Percentiles rank a stretch among this genome's conserved stretches.
Evolutionary conservation across 2,113 vertebrate genomes (phyloP).

Genomic region (Urocolius indicus): DNA sequence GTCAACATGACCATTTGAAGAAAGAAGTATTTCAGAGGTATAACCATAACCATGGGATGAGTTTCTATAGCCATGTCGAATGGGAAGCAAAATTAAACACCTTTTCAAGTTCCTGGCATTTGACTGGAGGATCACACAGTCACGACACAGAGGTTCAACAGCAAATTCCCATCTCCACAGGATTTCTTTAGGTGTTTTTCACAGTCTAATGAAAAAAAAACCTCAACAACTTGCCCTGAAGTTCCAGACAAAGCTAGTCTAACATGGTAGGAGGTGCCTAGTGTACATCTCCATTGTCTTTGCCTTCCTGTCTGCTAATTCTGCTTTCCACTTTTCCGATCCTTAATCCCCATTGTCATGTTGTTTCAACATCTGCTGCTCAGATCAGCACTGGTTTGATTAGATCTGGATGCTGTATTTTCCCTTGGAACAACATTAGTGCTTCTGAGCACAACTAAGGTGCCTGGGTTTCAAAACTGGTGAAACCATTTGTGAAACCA

Average conservation of each 20-base stretch:
- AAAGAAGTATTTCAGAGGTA: neutral
- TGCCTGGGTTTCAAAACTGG: neutral
- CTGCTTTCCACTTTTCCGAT: neutral
- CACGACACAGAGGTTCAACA: neutral
- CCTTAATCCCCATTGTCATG: neutral
- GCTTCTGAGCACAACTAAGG: neutral
- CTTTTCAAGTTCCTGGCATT: neutral
- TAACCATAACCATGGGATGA: neutral
- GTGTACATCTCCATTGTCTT: neutral
- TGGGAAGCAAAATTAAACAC: neutral
- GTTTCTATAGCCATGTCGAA: neutral
- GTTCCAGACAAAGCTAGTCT: neutral
- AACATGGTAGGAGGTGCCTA: neutral
- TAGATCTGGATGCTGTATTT: neutral
- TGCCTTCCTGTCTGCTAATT: neutral
- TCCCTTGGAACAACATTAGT: neutral
- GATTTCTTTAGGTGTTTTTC: neutral
- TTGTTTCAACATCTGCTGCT: neutral
- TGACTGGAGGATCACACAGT: neutral
- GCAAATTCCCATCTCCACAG: neutral
- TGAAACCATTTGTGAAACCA: neutral
- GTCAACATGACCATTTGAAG: neutral
- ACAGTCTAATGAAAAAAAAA: neutral
- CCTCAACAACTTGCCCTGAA: neutral
- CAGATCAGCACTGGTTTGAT: neutral